Conservation (phyloP, 2,888 invertebrate species). For the Sinopyrophorus schimmeli region DNA sequence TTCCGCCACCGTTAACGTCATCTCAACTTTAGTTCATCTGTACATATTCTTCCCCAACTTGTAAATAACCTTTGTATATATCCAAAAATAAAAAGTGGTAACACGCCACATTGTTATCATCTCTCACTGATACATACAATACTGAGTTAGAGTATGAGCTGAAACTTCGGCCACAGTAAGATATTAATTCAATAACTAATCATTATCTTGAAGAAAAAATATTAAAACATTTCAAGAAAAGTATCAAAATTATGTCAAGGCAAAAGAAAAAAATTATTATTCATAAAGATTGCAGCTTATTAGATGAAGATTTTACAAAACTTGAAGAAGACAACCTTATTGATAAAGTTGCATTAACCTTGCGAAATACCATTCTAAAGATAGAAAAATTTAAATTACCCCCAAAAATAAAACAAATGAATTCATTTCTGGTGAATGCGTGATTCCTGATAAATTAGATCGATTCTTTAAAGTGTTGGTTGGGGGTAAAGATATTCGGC, state of each 20-base stretch:
- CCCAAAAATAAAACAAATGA: constrained; percentile 7
- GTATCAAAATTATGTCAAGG: constrained; percentile 6
- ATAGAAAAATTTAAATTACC: constrained; percentile 17
- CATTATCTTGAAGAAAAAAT: constrained; percentile 18
- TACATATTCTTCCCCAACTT: too few species aligned
- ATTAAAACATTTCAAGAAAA: constrained; percentile 9
- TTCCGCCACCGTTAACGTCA: too few species aligned
- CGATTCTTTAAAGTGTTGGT: constrained; percentile 19
- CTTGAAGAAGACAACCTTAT: constrained; percentile 16
- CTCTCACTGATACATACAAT: constrained; percentile 24
- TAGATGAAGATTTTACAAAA: constrained; percentile 11
- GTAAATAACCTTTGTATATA: too few species aligned
- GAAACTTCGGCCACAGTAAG: constrained; percentile 6
- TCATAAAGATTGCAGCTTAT: constrained; percentile 13
- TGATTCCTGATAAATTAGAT: constrained; percentile 23
- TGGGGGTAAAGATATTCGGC: constrained; percentile 22
- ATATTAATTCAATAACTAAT: constrained; percentile 19
- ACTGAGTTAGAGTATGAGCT: constrained; percentile 10
- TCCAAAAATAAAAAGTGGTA: too few species aligned
- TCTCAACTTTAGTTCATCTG: too few species aligned
- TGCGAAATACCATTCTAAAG: constrained; percentile 16
- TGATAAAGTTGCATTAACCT: constrained; percentile 15
- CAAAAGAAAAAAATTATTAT: constrained; percentile 8
- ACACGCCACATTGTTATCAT: constrained; percentile 19
- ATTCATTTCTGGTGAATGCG: constrained; percentile 17